phyloP scores from a whole-genome alignment of 2,113 vertebrate genomes.

The Planiliza haematocheilus region DNA sequence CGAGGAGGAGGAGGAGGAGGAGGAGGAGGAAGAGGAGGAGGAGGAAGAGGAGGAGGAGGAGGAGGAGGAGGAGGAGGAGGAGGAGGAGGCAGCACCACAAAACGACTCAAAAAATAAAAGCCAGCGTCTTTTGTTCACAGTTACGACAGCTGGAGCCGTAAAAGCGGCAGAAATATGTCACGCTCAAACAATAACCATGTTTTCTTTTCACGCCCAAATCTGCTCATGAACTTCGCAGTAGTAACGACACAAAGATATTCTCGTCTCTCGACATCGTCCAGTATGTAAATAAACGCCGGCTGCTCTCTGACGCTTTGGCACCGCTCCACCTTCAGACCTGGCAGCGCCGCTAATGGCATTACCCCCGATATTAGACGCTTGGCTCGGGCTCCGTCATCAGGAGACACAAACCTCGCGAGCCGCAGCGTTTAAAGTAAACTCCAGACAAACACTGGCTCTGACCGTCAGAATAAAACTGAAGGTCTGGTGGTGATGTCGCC shows the following conservation, averaged over 20 bases:
- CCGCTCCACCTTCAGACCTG: slow-evolving; percentile 52
- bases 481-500: no score
- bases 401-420: slow-evolving; percentile 35
- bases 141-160: slow-evolving; percentile 37
- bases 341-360: slow-evolving; percentile 75
- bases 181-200: slow-evolving; percentile 48
- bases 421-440: no score
- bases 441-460: no score
- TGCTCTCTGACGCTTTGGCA: slow-evolving; percentile 68
- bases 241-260: slow-evolving; percentile 33
- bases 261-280: slow-evolving; percentile 25
- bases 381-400: slow-evolving; percentile 57
- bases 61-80: no score
- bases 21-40: no score
- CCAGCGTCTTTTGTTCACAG: slow-evolving; percentile 31
- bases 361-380: slow-evolving; percentile 75
- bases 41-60: no score
- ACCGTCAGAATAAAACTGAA: no score
- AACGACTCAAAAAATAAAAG: background rate
- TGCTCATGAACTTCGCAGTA: slow-evolving; percentile 31
- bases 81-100: slow-evolving; percentile 13
- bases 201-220: slow-evolving; percentile 43
- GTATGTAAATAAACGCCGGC: slow-evolving; percentile 70
- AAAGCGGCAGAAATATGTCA: slow-evolving; percentile 50
- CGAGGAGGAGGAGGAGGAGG: background rate